Evolutionary conservation across 1,140 invertebrate genomes (phyloP), one percentile per base, ranked within the genome.

Genomic region (Bombyx mandarina): DNA sequence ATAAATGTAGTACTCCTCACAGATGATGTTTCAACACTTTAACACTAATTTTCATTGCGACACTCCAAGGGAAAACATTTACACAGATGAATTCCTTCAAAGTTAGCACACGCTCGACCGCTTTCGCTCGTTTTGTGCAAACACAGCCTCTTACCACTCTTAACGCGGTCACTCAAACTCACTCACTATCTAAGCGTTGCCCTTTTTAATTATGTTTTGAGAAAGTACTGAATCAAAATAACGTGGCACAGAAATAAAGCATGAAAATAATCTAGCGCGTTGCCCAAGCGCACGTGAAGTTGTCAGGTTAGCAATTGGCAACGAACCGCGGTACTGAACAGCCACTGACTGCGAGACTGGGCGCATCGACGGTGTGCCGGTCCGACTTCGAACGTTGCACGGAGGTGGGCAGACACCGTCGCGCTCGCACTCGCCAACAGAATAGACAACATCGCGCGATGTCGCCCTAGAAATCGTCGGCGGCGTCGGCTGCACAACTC

Each of bases 21-120:
- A 79, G 81, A 77, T 69, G 73, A 75, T 71, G 80, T 86, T 83
- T 82, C 80, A 60, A 77, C 80, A 86, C 67, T 79, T 78, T 65
- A 78, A 66, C 79, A 82, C 75, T 82, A 79, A 79, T 79, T 82
- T 77, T 69, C 75, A 82, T 83, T 83, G 71, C 77, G 67, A 82
- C 77, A 80, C 74, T 69, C 58, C 70, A 75, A 70, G 79, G 74
- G 69, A 74, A 75, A 75, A 77, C 77, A 77, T 72, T 71, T 74
- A 77, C 73, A 78, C 69, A 74, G 65, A 68, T 72, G 68, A 69
- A 73, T 76, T 68, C 70, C 67, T 64, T 61, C 57, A 45, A 61
- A 58, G 69, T 61, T 65, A 63, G 62, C 73, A 70, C 69, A 66
- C 62, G 73, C 64, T 67, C 63, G 66, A 73, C 79, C 76, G 80